A percentile compares a stretch with the other conserved stretches of the same genome.
These are phyloP conservation scores for Rhabdophis nuchalis DNA, from an alignment of 2,797 vertebrate species.

Conservation along the genomic window DNA sequence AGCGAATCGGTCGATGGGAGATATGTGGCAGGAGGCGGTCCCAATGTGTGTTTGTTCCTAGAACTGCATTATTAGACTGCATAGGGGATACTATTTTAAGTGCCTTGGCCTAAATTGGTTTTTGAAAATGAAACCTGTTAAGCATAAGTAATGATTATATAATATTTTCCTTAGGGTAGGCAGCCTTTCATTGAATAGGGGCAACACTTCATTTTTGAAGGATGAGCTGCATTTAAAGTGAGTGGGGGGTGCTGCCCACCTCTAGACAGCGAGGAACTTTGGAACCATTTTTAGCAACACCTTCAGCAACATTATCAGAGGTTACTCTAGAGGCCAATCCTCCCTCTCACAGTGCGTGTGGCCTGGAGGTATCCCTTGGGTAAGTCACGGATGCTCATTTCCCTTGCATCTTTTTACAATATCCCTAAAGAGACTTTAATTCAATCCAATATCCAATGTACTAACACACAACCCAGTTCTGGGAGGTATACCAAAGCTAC, in stretches of 20 bases:
- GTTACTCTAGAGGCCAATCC: neutral
- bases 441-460: neutral
- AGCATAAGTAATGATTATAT: neutral
- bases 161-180: neutral
- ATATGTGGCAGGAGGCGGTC: too few species aligned
- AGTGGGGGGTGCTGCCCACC: neutral
- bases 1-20: too few species aligned
- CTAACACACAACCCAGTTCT: neutral
- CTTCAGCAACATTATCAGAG: neutral
- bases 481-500: constrained; percentile 35
- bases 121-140: neutral
- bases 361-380: neutral
- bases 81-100: neutral
- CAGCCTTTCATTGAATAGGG: neutral
- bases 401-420: neutral
- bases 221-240: neutral
- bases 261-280: neutral
- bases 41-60: neutral
- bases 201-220: neutral
- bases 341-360: neutral
- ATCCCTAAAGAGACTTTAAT: neutral
- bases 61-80: neutral
- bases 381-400: neutral
- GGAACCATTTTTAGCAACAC: neutral
- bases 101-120: neutral